Evolutionary conservation across 2,797 vertebrate species (phyloP), one percentile per base, ranked within the genome.

Genomic region (Melopsittacus undulatus): DNA sequence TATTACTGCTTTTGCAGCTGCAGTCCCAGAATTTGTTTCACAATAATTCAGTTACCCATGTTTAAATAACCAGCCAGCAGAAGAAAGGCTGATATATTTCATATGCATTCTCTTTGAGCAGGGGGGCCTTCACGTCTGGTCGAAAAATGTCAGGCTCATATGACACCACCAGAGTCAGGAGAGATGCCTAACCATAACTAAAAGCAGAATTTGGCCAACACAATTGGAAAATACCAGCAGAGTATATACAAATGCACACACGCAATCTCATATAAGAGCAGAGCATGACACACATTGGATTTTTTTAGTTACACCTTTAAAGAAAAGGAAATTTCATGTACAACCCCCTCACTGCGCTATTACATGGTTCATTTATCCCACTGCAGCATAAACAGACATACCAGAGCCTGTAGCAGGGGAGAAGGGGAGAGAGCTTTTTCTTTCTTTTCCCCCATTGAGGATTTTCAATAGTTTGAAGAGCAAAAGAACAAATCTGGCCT

Each of bases 1-100:
- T 86, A 61, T 94, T 95, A 94, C 90, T 97, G 95, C 96, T 97
- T 97, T 90, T 96, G 92, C 96, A 96, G 96, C 96, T 95, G 93
- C 95, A 95, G 88, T 9, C 90, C 40, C 68, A 95, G 91, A 96
- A 95, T 94, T 94, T 96, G 94, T 95, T 97, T 96, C 96, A 95
- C 94, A 96, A 95, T 96, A 96, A 96, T 95, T 95, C 93, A 93
- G 96, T 96, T 96, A 96, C 91, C 91, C 93, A 62, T 87, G 94
- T 97, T 96, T 95, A 96, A 96, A 95, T 87, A 97, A 96, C 91
- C 87, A 95, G 91, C 72, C 89, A 95, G 83, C 74, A 96, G 83
- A 94, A 96, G 89, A 95, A 95, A 94, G 72, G 88, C 91, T 95
- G 93, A 96, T 95, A 90, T 87, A 95, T 96, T 96, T 96, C 95